Percentiles rank a stretch among this genome's conserved stretches.
phyloP scores from a whole-genome alignment of 2,888 invertebrate genomes.

The Drosophila eohydei region DNA sequence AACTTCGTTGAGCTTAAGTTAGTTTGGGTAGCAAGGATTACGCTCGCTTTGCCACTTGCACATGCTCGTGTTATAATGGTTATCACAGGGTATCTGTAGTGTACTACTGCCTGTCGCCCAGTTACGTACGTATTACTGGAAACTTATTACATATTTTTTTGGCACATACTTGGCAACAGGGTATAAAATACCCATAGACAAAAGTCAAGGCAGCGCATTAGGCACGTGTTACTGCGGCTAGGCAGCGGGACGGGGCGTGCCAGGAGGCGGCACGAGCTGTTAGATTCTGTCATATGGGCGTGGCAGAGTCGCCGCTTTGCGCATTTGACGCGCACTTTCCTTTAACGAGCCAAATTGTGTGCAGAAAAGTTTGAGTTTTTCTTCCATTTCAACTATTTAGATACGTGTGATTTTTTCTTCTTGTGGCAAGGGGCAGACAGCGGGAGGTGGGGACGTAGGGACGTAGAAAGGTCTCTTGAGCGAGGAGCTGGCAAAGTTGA shows the following conservation, averaged over 20 bases:
- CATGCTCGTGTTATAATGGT: background rate
- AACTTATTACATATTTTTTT: conserved; percentile 23
- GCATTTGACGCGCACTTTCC: conserved; percentile 55
- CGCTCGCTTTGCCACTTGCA: too few species aligned
- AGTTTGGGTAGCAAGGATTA: background rate
- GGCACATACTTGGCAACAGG: conserved; percentile 13
- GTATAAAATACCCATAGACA: conserved; percentile 34
- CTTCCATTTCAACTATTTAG: conserved; percentile 41
- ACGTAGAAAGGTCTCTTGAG: background rate
- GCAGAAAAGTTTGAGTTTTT: conserved; percentile 39
- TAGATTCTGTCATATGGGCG: conserved; percentile 49
- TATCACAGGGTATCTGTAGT: conserved; percentile 5
- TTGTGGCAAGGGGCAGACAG: background rate
- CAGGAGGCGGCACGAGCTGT: background rate
- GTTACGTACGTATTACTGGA: background rate
- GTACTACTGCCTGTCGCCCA: background rate
- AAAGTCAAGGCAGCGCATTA: conserved; percentile 55
- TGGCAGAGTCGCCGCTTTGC: conserved; percentile 49
- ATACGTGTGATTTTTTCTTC: conserved; percentile 16
- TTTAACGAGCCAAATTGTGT: conserved; percentile 67
- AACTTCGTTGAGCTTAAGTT: background rate
- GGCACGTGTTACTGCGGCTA: conserved; percentile 45
- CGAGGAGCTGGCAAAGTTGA: conserved; percentile 34
- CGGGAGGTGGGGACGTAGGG: background rate
- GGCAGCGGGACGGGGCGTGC: background rate